Evolutionary conservation across 2,797 vertebrate species (phyloP).

Genomic region (Sebastes vulpes): DNA sequence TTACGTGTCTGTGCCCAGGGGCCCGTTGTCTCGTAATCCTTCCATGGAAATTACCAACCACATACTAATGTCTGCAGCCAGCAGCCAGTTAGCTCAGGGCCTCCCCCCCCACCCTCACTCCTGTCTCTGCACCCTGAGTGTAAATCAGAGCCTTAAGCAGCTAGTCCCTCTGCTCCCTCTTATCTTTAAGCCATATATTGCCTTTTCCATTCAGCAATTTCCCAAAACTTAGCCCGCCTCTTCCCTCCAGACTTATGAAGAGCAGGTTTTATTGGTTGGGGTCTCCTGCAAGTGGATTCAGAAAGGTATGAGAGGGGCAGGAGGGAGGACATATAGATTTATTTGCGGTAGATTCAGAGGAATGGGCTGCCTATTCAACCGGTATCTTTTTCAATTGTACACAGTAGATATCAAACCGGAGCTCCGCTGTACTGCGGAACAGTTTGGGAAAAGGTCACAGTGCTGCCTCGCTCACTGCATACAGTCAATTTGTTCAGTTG

Average conservation of each 20-base stretch:
- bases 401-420: constrained; percentile 57
- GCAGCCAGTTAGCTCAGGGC: constrained; percentile 33
- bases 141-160: constrained; percentile 76
- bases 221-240: constrained; percentile 68
- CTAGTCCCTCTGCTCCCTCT: constrained; percentile 57
- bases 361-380: constrained; percentile 63
- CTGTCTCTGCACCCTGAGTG: constrained; percentile 47
- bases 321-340: constrained; percentile 56
- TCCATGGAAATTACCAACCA: background rate
- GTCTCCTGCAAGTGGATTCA: constrained; percentile 62
- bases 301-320: constrained; percentile 51
- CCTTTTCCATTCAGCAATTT: constrained; percentile 77
- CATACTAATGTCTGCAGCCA: constrained; percentile 24
- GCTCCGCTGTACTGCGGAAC: constrained; percentile 29
- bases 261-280: constrained; percentile 73
- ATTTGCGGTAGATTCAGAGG: constrained; percentile 51
- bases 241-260: constrained; percentile 73
- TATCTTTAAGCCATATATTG: constrained; percentile 79
- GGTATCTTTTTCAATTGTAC: constrained; percentile 66
- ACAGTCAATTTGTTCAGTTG: constrained; percentile 69
- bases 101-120: background rate
- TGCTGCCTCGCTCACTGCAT: constrained; percentile 43
- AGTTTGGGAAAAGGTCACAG: constrained; percentile 72
- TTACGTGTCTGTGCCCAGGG: too few relatives aligned
- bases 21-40: too few relatives aligned